phyloP scores from a whole-genome alignment of 1,140 invertebrate genomes.

The Pseudomyrmex gracilis region DNA sequence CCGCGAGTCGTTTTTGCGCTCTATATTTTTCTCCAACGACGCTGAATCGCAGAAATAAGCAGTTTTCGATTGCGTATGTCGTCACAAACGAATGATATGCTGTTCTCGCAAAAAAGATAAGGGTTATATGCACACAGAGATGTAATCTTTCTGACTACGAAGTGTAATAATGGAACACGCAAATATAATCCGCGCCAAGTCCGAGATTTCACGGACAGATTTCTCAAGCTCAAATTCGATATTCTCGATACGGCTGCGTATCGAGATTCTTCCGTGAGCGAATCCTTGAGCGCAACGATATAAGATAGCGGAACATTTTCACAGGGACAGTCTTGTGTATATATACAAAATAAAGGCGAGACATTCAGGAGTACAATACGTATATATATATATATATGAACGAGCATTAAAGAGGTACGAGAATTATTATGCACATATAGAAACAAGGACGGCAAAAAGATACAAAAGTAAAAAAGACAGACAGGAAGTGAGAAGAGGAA shows the following conservation, averaged over 20 bases:
- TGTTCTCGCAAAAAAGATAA: neutral
- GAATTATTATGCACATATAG: constrained; percentile 48
- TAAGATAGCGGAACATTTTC: constrained; percentile 75
- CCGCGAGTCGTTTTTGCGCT: neutral
- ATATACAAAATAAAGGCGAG: constrained; percentile 58
- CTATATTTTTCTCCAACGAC: neutral
- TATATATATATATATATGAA: constrained; percentile 56
- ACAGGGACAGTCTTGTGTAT: constrained; percentile 71
- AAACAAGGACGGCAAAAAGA: neutral
- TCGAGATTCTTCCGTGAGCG: constrained; percentile 46
- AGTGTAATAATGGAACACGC: neutral
- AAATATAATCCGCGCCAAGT: neutral
- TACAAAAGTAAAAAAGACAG: constrained; percentile 12
- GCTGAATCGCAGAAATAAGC: neutral
- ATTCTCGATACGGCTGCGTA: neutral
- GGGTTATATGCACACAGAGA: neutral
- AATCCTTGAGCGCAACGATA: constrained; percentile 68
- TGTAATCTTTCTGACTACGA: neutral
- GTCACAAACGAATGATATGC: neutral
- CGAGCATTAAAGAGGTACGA: constrained; percentile 47
- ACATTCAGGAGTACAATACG: constrained; percentile 65
- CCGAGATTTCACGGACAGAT: constrained; percentile 17
- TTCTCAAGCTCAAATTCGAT: neutral
- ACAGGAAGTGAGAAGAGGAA: neutral
- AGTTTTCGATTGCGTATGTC: constrained; percentile 4